These are phyloP conservation scores for Neomonachus schauinslandi DNA, from an alignment of 2,113 vertebrate genomes.

Conservation along the genomic window DNA sequence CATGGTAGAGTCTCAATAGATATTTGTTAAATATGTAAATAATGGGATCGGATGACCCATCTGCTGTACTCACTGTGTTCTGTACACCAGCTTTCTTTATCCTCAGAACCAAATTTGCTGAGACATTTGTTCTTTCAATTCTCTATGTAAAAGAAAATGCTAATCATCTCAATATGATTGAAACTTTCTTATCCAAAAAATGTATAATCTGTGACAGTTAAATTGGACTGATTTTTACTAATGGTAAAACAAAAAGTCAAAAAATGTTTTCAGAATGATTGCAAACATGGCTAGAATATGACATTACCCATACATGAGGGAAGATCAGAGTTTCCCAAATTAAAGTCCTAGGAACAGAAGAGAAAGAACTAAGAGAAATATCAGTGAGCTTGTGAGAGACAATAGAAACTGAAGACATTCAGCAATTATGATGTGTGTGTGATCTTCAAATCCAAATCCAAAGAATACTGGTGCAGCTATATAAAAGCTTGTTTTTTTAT, in stretches of 20 bases:
- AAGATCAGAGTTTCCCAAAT: not conserved
- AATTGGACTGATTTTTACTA: not conserved
- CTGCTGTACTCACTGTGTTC: not conserved
- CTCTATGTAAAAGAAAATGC: not conserved
- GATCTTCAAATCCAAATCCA: not conserved
- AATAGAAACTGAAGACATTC: not conserved
- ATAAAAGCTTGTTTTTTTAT: not conserved
- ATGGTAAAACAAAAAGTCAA: not conserved
- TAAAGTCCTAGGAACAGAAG: not conserved
- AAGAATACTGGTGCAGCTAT: not conserved
- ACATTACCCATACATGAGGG: not conserved
- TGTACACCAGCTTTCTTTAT: not conserved
- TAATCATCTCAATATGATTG: not conserved
- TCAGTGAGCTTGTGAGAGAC: not conserved
- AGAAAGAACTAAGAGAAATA: not conserved
- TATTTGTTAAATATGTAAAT: not conserved
- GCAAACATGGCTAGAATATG: not conserved
- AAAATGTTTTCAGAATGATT: slow-evolving; percentile 17
- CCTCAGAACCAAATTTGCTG: not conserved
- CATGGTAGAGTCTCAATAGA: not conserved
- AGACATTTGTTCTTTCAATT: slow-evolving; percentile 6
- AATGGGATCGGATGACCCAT: not conserved
- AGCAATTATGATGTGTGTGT: not conserved
- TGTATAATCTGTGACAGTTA: not conserved
- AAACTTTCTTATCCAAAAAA: not conserved